Conservation (phyloP, 2,113 vertebrate genomes). For the Furnarius figulus region DNA sequence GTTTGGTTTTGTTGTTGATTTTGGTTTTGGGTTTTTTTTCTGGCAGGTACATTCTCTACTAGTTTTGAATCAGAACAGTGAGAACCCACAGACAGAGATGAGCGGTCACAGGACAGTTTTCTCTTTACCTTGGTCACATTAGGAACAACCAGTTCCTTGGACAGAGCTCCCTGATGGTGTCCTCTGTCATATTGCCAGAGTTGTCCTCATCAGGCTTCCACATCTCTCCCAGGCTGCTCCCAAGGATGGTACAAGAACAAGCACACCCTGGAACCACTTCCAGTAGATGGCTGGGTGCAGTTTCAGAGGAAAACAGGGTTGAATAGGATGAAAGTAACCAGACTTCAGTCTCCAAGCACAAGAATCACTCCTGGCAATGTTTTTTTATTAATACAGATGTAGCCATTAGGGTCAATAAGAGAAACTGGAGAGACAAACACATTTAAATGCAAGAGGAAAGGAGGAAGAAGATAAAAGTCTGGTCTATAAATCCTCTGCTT, state of each 20-base stretch:
- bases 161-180: neutral
- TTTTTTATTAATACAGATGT: neutral
- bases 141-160: neutral
- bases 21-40: neutral
- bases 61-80: neutral
- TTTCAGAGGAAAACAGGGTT: neutral
- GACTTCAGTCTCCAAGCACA: neutral
- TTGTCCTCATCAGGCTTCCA: rapidly evolving
- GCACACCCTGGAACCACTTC: neutral
- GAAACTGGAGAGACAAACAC: neutral
- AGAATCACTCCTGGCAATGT: neutral
- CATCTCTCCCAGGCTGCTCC: neutral
- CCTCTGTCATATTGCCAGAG: neutral
- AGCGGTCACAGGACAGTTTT: neutral
- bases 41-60: neutral
- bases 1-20: too few species aligned
- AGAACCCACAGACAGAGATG: neutral
- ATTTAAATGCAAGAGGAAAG: neutral
- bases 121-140: neutral
- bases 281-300: neutral
- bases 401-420: neutral
- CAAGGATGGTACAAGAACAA: neutral
- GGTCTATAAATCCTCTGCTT: neutral
- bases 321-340: neutral
- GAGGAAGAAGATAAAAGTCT: neutral